Conservation (phyloP, 2,113 vertebrate species). For the Caranx melampygus region DNA sequence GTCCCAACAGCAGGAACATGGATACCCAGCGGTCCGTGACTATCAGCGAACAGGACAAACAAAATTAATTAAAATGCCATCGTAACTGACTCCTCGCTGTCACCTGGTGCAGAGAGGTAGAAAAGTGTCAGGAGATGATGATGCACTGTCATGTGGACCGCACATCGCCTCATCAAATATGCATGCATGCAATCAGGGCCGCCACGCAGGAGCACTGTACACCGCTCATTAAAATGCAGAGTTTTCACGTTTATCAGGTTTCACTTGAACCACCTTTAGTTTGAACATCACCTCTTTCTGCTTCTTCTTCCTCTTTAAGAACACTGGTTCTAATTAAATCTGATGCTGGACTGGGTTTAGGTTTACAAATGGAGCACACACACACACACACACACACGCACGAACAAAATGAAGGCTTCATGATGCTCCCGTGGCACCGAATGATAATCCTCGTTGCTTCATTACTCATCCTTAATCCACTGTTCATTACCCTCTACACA, state of each 20-base stretch:
- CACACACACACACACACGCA: slow-evolving; percentile 21
- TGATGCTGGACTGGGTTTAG: slow-evolving; percentile 10
- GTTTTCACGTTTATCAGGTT: slow-evolving; percentile 10
- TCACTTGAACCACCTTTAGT: slow-evolving; percentile 1
- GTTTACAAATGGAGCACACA: slow-evolving; percentile 17
- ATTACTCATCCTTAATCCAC: slow-evolving; percentile 68
- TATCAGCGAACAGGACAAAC: slow-evolving; percentile 85
- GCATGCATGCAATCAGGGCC: slow-evolving; percentile 54
- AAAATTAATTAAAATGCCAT: slow-evolving; percentile 87
- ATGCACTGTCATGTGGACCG: slow-evolving; percentile 68
- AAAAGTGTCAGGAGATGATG: slow-evolving; percentile 77
- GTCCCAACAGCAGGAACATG: slow-evolving; percentile 68
- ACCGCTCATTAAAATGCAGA: slow-evolving; percentile 29
- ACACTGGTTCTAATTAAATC: slow-evolving; percentile 23
- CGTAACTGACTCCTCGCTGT: slow-evolving; percentile 83
- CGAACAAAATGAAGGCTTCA: slow-evolving; percentile 44
- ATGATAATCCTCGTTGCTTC: slow-evolving; percentile 63
- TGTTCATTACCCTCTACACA: slow-evolving; percentile 66
- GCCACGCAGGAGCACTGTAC: slow-evolving; percentile 42
- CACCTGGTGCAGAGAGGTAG: slow-evolving; percentile 82
- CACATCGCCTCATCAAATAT: slow-evolving; percentile 63
- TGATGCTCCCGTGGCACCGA: slow-evolving; percentile 47
- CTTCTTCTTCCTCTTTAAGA: not conserved
- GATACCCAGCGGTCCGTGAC: slow-evolving; percentile 78
- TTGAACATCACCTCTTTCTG: slow-evolving; percentile 5